These are phyloP conservation scores for Picathartes gymnocephalus DNA, from an alignment of 2,113 vertebrate species.

Conservation along the genomic window DNA sequence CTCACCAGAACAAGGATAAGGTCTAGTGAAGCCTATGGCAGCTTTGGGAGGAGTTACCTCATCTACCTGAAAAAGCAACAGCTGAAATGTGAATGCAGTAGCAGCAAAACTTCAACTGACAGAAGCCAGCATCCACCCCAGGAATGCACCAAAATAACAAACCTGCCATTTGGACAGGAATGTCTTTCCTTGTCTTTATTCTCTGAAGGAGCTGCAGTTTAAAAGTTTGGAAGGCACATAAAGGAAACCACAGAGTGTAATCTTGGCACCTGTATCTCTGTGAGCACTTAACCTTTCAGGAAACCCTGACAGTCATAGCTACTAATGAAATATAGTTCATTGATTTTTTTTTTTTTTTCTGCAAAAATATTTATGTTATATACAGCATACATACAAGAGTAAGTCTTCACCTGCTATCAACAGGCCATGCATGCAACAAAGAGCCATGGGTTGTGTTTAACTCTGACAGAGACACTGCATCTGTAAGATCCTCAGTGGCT, in stretches of 20 bases:
- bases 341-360: no score
- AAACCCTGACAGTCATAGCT: background rate
- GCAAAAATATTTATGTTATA: no score
- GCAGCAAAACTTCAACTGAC: background rate
- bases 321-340: background rate
- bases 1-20: background rate
- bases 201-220: background rate
- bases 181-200: background rate
- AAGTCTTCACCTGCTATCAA: background rate
- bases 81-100: background rate
- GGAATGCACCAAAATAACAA: background rate
- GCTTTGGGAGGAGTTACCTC: background rate
- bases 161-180: background rate
- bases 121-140: background rate
- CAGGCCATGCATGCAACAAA: background rate
- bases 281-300: background rate
- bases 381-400: background rate
- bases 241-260: background rate
- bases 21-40: background rate
- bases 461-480: background rate
- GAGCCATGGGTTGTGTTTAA: background rate
- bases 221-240: background rate
- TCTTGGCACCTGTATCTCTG: background rate
- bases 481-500: background rate
- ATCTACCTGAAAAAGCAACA: background rate